A percentile compares a stretch with the other conserved stretches of the same genome.
Evolutionary conservation across 2,113 vertebrate genomes (phyloP).

Genomic region (Anguilla japonica): DNA sequence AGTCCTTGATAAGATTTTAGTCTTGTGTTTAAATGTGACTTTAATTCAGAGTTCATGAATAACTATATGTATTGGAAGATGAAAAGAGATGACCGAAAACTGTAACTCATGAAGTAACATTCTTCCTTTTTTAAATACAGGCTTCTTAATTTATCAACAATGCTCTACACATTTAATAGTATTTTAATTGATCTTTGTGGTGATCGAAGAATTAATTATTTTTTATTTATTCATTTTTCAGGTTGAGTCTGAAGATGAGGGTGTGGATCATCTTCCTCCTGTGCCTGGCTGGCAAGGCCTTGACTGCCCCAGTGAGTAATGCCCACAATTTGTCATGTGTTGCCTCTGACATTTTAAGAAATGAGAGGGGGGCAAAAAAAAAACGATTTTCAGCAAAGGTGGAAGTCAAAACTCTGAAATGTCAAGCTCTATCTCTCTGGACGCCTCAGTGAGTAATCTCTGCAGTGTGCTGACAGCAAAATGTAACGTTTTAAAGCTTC

Average conservation of each 20-base stretch:
- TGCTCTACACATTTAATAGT: neutral
- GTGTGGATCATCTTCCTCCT: constrained; percentile 91
- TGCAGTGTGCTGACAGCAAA: neutral
- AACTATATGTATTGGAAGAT: neutral
- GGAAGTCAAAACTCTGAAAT: neutral
- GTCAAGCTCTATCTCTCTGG: neutral
- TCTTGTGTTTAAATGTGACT: no score
- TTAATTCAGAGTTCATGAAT: neutral
- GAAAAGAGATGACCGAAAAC: neutral
- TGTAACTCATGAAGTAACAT: no score
- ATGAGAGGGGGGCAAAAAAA: neutral
- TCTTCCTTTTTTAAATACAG: no score
- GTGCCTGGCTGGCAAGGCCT: constrained; percentile 87
- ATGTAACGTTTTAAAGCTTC: neutral
- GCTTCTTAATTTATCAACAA: neutral
- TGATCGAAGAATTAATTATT: neutral
- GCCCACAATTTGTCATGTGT: neutral
- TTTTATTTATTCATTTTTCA: constrained; percentile 44
- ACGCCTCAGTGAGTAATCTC: neutral
- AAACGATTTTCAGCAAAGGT: neutral
- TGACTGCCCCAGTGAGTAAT: constrained; percentile 87
- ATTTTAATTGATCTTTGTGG: neutral
- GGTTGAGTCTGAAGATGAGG: constrained; percentile 83
- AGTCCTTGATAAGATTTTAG: no score
- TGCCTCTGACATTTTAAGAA: neutral